A percentile compares a stretch with the other conserved stretches of the same genome.
Conservation (phyloP, 1,140 invertebrate species). For the Eriosoma lanigerum region DNA sequence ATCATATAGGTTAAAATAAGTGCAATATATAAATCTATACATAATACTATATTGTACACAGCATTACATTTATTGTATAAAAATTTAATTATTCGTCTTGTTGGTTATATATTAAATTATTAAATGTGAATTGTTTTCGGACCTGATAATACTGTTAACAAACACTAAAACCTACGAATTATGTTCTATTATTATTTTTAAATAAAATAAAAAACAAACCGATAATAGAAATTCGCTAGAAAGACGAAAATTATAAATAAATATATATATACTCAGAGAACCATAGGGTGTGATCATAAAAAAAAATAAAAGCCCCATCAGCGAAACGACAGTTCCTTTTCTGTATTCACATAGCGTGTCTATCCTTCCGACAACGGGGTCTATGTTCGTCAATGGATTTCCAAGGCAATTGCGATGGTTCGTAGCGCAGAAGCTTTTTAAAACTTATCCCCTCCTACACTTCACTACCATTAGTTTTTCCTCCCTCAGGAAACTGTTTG, state of each 20-base stretch:
- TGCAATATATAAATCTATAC: no score
- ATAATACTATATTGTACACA: no score
- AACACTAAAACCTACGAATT: no score
- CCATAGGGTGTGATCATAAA: constrained; percentile 3
- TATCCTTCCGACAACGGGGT: constrained; percentile 24
- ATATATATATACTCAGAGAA: neutral
- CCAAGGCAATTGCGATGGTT: constrained; percentile 25
- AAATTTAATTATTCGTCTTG: no score
- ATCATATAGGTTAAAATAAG: no score
- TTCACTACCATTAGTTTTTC: constrained; percentile 25
- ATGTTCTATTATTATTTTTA: no score
- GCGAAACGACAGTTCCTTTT: constrained; percentile 24
- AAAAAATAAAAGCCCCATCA: neutral
- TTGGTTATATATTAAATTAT: no score
- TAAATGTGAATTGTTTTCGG: no score
- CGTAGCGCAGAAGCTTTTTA: constrained; percentile 25
- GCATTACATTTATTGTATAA: no score
- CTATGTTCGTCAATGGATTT: constrained; percentile 39
- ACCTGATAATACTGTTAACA: no score
- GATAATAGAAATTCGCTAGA: neutral
- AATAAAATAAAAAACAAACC: neutral
- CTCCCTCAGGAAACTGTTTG: neutral
- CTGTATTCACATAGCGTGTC: constrained; percentile 6
- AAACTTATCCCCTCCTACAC: constrained; percentile 7
- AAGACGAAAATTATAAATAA: neutral